These are phyloP conservation scores for Isaurus tuberculatus DNA, from an alignment of 92 coral and sea anemone species.

Conservation along the genomic window DNA sequence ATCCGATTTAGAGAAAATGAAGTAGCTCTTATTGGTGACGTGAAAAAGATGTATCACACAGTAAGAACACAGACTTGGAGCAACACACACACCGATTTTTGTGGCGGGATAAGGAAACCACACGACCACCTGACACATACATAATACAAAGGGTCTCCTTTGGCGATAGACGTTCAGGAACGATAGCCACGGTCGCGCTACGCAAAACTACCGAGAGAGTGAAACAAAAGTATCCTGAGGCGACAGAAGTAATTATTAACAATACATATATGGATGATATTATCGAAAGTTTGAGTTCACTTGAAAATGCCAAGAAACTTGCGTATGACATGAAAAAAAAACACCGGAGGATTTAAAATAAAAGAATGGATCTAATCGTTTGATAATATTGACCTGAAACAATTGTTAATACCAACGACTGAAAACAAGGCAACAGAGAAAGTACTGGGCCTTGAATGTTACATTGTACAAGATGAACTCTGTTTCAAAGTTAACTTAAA, in stretches of 20 bases:
- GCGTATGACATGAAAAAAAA: neutral
- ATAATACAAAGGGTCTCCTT: constrained; percentile 15
- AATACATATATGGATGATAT: constrained; percentile 42
- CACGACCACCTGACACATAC: constrained; percentile 31
- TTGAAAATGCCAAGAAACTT: neutral
- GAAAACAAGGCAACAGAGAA: no score
- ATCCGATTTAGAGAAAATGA: constrained; percentile 58
- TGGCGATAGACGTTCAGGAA: constrained; percentile 19
- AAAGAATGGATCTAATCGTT: constrained; percentile 11
- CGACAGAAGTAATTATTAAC: neutral
- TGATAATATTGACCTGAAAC: no score
- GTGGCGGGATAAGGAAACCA: constrained; percentile 33
- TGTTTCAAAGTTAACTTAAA: no score
- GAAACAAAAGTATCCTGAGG: constrained; percentile 20
- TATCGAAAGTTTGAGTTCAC: neutral
- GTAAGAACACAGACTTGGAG: neutral
- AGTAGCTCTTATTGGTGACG: constrained; percentile 46
- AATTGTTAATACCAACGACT: no score
- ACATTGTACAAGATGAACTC: no score
- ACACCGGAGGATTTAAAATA: neutral
- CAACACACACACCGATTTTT: constrained; percentile 45
- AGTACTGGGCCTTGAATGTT: no score
- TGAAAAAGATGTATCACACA: constrained; percentile 17
- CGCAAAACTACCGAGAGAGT: constrained; percentile 20
- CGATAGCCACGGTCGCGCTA: constrained; percentile 12